Evolutionary conservation across 2,113 vertebrate species (phyloP).

Genomic region (Myanophis thanlyinensis): DNA sequence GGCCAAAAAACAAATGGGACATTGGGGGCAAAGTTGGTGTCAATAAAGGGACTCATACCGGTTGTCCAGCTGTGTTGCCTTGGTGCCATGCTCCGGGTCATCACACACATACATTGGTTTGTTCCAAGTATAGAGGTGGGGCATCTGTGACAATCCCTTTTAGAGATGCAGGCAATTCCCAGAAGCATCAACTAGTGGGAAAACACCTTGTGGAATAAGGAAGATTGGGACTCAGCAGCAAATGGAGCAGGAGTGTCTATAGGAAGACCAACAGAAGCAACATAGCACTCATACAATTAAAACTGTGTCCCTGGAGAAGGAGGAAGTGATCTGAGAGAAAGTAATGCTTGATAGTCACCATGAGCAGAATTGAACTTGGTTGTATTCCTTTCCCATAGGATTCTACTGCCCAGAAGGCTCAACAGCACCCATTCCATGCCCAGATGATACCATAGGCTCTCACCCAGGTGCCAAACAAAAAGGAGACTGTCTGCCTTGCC

Average conservation of each 20-base stretch:
- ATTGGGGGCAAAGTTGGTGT: too few species aligned
- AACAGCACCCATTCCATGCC: conserved; percentile 72
- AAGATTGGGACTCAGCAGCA: neutral
- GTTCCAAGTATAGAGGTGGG: neutral
- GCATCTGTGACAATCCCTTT: neutral
- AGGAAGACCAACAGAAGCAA: neutral
- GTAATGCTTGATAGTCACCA: neutral
- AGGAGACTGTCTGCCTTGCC: conserved; percentile 84
- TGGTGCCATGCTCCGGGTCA: too few species aligned
- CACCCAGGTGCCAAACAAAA: conserved; percentile 70
- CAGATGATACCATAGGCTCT: conserved; percentile 75
- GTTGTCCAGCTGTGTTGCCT: too few species aligned
- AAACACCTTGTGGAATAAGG: neutral
- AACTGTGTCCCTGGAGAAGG: neutral
- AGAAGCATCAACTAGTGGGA: neutral
- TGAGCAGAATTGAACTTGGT: neutral
- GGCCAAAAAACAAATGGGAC: too few species aligned
- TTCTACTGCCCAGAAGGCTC: conserved; percentile 85
- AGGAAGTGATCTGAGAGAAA: neutral
- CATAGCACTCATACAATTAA: neutral
- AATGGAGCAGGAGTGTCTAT: neutral
- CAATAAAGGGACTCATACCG: too few species aligned
- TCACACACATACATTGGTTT: neutral
- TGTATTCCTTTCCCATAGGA: conserved; percentile 61
- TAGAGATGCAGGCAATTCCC: neutral